A percentile compares a stretch with the other conserved stretches of the same genome.
Conservation (phyloP, 2,888 invertebrate species). For the Craniophora ligustri region DNA sequence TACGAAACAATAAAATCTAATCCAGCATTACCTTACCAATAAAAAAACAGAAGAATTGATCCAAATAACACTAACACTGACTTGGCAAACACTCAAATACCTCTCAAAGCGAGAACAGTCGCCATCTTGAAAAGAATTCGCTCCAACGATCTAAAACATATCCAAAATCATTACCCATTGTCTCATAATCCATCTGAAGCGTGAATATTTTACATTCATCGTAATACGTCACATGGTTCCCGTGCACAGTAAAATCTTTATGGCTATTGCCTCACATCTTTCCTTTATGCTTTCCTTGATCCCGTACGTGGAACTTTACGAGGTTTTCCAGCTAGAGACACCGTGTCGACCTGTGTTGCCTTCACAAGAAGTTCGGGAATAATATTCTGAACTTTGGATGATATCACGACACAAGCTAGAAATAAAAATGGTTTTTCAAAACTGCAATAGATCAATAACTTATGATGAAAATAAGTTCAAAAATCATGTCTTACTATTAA, state of each 20-base stretch:
- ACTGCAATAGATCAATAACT: too few species aligned
- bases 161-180: slow-evolving; percentile 71
- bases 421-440: too few species aligned
- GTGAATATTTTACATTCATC: slow-evolving; percentile 76
- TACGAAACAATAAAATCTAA: too few species aligned
- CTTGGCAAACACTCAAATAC: slow-evolving; percentile 1
- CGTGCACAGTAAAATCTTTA: slow-evolving; percentile 79
- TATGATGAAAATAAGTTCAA: too few species aligned
- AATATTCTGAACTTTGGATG: not conserved
- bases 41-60: too few species aligned
- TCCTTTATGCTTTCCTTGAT: slow-evolving; percentile 68
- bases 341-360: slow-evolving; percentile 36
- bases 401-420: too few species aligned
- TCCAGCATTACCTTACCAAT: too few species aligned
- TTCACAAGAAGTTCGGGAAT: not conserved
- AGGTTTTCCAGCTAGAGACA: slow-evolving; percentile 52
- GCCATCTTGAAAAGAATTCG: slow-evolving; percentile 16
- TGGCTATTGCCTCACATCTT: slow-evolving; percentile 76
- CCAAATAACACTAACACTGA: not conserved
- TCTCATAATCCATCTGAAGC: slow-evolving; percentile 76
- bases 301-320: slow-evolving; percentile 55
- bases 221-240: slow-evolving; percentile 66
- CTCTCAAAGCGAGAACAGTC: not conserved
- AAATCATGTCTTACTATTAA: too few species aligned
- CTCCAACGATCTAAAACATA: slow-evolving; percentile 28